These are phyloP conservation scores for Cavia aperea DNA, from an alignment of 2,113 vertebrate species.

Conservation along the genomic window DNA sequence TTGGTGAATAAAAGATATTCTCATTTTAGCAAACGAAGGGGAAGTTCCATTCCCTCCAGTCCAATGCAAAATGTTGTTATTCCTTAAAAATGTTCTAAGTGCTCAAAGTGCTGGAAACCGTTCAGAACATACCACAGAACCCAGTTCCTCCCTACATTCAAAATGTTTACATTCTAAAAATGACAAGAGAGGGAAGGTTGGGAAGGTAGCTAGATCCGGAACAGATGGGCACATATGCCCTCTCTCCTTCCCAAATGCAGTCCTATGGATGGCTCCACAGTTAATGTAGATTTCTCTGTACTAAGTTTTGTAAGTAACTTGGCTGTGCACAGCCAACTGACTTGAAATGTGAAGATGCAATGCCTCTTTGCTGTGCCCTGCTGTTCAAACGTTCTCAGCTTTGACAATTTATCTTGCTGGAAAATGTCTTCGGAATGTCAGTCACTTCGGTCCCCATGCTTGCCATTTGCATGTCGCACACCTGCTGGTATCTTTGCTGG, in stretches of 20 bases:
- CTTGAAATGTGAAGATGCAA: constrained; percentile 72
- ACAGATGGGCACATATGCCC: constrained; percentile 74
- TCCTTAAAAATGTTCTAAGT: constrained; percentile 74
- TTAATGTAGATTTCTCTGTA: constrained; percentile 69
- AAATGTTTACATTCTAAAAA: constrained; percentile 74
- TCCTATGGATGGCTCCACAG: constrained; percentile 68
- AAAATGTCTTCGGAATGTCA: constrained; percentile 74
- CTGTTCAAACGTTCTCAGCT: constrained; percentile 74
- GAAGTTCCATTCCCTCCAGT: constrained; percentile 73
- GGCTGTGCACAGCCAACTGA: constrained; percentile 68
- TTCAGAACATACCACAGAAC: constrained; percentile 72
- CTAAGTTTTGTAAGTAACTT: constrained; percentile 70
- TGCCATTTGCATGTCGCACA: constrained; percentile 69
- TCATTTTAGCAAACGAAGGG: constrained; percentile 73
- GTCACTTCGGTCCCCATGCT: constrained; percentile 58
- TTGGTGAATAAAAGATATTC: constrained; percentile 76
- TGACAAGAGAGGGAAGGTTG: constrained; percentile 73
- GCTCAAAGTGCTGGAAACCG: constrained; percentile 71
- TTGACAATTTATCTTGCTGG: constrained; percentile 73
- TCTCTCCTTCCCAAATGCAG: constrained; percentile 71
- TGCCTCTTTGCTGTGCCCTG: constrained; percentile 73
- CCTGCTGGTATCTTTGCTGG: constrained; percentile 63
- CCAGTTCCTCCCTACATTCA: constrained; percentile 68
- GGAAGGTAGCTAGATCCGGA: constrained; percentile 73
- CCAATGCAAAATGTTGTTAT: constrained; percentile 74